Base-by-base conservation (phyloP, 2,888 invertebrate genomes). In the Nymphalis polychloros region DNA sequence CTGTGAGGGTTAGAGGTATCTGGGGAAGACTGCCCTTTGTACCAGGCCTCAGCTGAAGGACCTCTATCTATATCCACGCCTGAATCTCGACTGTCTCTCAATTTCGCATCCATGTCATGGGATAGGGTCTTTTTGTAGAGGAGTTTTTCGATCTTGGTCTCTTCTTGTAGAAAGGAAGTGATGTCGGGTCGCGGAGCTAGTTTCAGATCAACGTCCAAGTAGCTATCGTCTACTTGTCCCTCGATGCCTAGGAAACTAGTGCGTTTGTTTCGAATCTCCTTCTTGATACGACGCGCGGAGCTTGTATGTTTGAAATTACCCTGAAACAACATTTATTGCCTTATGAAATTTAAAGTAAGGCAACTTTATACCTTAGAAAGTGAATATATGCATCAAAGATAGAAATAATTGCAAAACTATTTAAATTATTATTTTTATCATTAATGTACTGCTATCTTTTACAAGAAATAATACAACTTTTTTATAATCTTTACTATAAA, bases 211-310 rank as follows among this genome's bases (percentile, higher is more conserved):
- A 94, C 94, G 81, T 95, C 95, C 61, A 94, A 89, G 75, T 96
- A 95, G 75, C 93, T 93, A 79, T 96, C 95, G 76, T 95, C 94
- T 19, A 92, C 93, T 78, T 95, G 93, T 63, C 96, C 96, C 78
- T 97, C 97, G 80, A 97, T 95, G 59, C 97, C 97, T 53, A 97
- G 93, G 84, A 97, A 97, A 83, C 97, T 97, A 48, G 96, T 96
- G 59, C 97, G 94, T 80, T 97, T 96, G 80, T 96, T 96, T 13
- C 97, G 94, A 63, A 97, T 93, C 82, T 97, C 97, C 81, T 97
- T 97, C 79, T 97, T 97, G 78, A 97, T 97, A 76, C 97, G 94
- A 73, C 97, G 96, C 1, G 97, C 96, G 17, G 97, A 97, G 79
- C 96, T 97, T 67, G 96, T 93, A 75, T 96, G 94, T 78, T 95